Evolutionary conservation across 2,113 vertebrate genomes (phyloP).

Genomic region (Ictalurus punctatus): DNA sequence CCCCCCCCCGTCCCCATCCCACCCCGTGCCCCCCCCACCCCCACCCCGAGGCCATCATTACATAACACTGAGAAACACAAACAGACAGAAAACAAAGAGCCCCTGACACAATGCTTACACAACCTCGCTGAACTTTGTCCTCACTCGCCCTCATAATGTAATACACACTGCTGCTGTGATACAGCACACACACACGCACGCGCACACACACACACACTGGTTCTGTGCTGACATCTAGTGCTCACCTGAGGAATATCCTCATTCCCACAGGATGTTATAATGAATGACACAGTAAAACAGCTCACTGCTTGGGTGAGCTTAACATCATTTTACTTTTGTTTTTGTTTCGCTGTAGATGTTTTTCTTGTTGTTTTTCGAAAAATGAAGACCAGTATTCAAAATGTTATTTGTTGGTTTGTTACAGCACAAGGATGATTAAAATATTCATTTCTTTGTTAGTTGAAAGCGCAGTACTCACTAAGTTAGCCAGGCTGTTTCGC

Average conservation of each 20-base stretch:
- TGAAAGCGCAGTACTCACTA: neutral
- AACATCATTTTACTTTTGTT: too few relatives aligned
- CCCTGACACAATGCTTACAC: neutral
- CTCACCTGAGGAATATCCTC: neutral
- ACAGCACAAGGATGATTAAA: neutral
- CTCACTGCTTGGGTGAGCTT: too few relatives aligned
- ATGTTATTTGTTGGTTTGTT: neutral
- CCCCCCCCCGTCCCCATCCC: too few relatives aligned
- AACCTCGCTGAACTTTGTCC: constrained; percentile 1
- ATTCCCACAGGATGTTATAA: neutral
- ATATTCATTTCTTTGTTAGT: neutral
- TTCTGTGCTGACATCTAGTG: constrained; percentile 36
- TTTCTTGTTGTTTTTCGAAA: too few relatives aligned
- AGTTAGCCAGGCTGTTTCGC: neutral
- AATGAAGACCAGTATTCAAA: too few relatives aligned
- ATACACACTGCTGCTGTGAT: neutral
- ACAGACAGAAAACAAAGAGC: neutral
- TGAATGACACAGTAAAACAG: neutral
- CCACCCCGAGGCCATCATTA: neutral
- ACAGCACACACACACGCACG: constrained; percentile 1
- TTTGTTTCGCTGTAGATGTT: too few relatives aligned
- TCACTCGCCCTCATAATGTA: neutral
- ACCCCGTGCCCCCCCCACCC: neutral
- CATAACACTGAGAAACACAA: neutral
- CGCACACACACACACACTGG: neutral